phyloP scores from a whole-genome alignment of 2,888 invertebrate species.

The Ptychoptera contaminata region DNA sequence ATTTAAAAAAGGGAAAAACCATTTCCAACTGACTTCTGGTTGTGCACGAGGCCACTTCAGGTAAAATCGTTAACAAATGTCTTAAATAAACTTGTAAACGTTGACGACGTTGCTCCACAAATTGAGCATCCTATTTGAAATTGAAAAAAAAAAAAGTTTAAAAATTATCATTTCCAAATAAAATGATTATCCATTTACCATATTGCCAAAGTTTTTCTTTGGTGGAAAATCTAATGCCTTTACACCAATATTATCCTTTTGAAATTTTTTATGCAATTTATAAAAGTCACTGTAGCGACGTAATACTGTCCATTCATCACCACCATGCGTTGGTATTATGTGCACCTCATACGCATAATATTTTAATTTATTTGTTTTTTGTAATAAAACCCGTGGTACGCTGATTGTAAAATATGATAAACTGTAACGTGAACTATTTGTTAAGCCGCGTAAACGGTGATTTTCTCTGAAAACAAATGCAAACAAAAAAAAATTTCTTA shows the following conservation, averaged over 20 bases:
- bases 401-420: constrained; percentile 25
- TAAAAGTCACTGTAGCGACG: constrained; percentile 87
- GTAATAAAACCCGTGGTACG: constrained; percentile 20
- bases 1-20: constrained; percentile 73
- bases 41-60: constrained; percentile 60
- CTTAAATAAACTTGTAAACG: constrained; percentile 78
- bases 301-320: constrained; percentile 93
- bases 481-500: too few relatives aligned
- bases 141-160: constrained; percentile 4
- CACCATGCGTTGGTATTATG: constrained; percentile 24
- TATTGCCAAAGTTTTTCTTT: constrained; percentile 85
- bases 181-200: constrained; percentile 38
- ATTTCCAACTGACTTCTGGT: constrained; percentile 62
- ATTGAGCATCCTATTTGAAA: constrained; percentile 45
- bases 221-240: constrained; percentile 82
- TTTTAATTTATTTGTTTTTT: constrained; percentile 11
- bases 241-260: constrained; percentile 65
- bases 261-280: constrained; percentile 66
- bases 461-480: constrained; percentile 17
- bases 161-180: background rate
- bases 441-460: constrained; percentile 21
- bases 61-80: constrained; percentile 63
- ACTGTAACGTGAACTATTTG: constrained; percentile 8
- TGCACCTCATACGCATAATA: constrained; percentile 28
- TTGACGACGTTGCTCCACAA: constrained; percentile 77